phyloP scores from a whole-genome alignment of 2,797 vertebrate species.

The Meda fulgida region DNA sequence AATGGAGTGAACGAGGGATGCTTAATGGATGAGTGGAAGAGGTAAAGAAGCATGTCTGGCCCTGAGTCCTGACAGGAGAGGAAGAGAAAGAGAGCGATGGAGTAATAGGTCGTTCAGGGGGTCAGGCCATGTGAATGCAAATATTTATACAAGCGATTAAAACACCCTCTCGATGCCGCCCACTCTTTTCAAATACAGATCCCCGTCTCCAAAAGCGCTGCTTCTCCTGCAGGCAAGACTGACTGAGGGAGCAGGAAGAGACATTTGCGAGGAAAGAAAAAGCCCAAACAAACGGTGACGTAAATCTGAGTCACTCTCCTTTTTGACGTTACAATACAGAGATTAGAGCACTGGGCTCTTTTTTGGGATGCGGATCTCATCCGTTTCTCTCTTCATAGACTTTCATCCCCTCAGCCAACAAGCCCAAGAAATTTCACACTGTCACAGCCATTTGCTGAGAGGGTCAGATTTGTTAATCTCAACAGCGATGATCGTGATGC shows the following conservation, averaged over 20 bases:
- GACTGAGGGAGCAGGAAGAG: constrained; percentile 77
- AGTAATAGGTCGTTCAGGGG: constrained; percentile 77
- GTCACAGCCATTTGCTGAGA: constrained; percentile 77
- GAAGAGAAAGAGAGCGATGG: constrained; percentile 65
- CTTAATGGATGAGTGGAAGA: constrained; percentile 76
- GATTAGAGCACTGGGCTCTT: constrained; percentile 79
- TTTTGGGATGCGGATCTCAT: constrained; percentile 75
- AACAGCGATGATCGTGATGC: constrained; percentile 57
- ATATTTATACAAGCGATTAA: constrained; percentile 85
- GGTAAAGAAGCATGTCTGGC: constrained; percentile 77
- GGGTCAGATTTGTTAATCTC: constrained; percentile 70
- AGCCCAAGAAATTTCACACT: constrained; percentile 79
- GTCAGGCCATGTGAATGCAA: constrained; percentile 79
- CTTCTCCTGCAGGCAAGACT: constrained; percentile 77
- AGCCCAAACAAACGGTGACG: constrained; percentile 78
- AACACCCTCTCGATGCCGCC: constrained; percentile 77
- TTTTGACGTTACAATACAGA: constrained; percentile 78
- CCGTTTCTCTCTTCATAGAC: constrained; percentile 77
- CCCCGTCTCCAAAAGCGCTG: constrained; percentile 72
- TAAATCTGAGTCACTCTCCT: constrained; percentile 83
- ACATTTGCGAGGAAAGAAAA: constrained; percentile 72
- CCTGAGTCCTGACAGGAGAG: constrained; percentile 68
- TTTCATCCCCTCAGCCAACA: constrained; percentile 75
- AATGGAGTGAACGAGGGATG: constrained; percentile 67
- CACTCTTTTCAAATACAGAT: constrained; percentile 80